Evolutionary conservation across 30 jellyfish, hydroid and myxozoan genomes (phyloP).

Genomic region (Kudoa iwatai): DNA sequence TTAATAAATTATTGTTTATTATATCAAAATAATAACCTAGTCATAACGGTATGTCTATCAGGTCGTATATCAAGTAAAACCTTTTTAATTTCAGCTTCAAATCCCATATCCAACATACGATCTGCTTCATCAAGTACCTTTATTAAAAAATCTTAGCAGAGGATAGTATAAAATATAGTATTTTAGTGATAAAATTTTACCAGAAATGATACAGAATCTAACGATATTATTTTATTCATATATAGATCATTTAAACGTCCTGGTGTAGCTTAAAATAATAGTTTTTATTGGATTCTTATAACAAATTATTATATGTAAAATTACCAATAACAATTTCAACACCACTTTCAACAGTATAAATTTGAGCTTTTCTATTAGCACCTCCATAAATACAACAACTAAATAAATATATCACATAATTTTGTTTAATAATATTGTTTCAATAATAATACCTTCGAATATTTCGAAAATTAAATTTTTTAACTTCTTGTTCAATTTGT

Average conservation of each 20-base stretch:
- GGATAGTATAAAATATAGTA: not conserved
- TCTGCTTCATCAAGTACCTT: conserved; percentile 73
- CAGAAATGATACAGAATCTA: conserved; percentile 20
- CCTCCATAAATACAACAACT: conserved; percentile 92
- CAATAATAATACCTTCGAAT: conserved; percentile 17
- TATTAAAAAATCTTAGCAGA: not conserved
- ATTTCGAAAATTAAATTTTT: conserved; percentile 37
- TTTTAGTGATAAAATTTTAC: conserved; percentile 3
- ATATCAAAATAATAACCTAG: conserved; percentile 8
- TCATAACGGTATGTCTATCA: conserved; percentile 66
- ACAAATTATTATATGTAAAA: too few relatives aligned
- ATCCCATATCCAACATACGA: conserved; percentile 76
- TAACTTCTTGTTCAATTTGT: conserved; percentile 63
- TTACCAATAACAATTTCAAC: conserved; percentile 57
- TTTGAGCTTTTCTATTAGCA: conserved; percentile 35
- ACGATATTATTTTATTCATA: conserved; percentile 23
- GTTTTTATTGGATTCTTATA: too few relatives aligned
- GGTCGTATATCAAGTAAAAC: conserved; percentile 45
- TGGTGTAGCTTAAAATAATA: conserved; percentile 26
- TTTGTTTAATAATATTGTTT: not conserved
- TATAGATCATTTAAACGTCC: conserved; percentile 52
- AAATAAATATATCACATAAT: not conserved
- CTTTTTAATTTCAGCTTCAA: conserved; percentile 56
- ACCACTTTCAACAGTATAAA: conserved; percentile 17
- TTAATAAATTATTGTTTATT: not conserved